Conservation (phyloP, 2,888 invertebrate species). For the Craniophora ligustri region DNA sequence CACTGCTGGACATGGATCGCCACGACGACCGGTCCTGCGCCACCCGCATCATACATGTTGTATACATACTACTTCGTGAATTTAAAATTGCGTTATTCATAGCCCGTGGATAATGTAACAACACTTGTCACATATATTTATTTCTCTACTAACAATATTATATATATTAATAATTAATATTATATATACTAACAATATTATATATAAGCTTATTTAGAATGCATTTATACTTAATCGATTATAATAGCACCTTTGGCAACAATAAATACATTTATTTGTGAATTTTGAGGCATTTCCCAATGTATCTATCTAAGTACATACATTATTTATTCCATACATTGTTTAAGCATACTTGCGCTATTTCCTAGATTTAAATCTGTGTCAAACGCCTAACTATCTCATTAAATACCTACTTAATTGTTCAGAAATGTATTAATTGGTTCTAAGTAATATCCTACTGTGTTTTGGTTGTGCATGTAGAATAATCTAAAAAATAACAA, state of each 20-base stretch:
- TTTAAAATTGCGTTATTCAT: background rate
- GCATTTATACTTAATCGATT: constrained; percentile 26
- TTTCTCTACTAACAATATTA: constrained; percentile 4
- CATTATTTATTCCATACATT: background rate
- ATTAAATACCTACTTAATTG: too few species aligned
- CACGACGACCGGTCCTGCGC: too few species aligned
- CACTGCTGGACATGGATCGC: too few species aligned
- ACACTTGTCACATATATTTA: background rate
- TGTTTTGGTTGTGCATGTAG: constrained; percentile 16
- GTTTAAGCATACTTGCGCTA: constrained; percentile 10
- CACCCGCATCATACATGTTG: too few species aligned
- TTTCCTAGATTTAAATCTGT: background rate
- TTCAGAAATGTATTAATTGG: too few species aligned
- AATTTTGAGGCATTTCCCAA: constrained; percentile 8
- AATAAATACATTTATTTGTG: constrained; percentile 16
- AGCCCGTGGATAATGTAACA: background rate
- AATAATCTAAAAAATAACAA: constrained; percentile 7
- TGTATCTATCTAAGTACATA: background rate
- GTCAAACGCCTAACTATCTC: too few species aligned
- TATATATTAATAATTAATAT: too few species aligned
- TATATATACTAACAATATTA: too few species aligned
- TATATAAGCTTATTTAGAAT: constrained; percentile 10
- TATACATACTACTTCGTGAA: too few species aligned
- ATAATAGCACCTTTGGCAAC: constrained; percentile 51
- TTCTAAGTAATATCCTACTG: background rate